Conservation (phyloP, 1,140 invertebrate species). For the Paralvinella palmiformis region DNA sequence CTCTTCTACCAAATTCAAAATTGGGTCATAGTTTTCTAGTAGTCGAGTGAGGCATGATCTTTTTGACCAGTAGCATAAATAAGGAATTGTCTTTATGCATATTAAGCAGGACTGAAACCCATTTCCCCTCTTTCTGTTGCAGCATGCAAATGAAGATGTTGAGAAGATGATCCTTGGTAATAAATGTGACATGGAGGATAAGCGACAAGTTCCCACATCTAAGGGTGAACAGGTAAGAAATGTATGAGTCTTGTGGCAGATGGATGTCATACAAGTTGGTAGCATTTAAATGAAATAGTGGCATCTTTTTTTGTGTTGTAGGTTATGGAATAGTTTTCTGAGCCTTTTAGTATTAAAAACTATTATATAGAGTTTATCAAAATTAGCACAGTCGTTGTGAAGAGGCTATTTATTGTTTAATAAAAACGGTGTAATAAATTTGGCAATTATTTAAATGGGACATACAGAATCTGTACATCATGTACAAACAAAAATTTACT, state of each 20-base stretch:
- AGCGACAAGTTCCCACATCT: slow-evolving; percentile 79
- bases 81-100: too few species aligned
- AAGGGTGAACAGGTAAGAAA: slow-evolving; percentile 58
- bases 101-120: too few species aligned
- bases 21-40: too few species aligned
- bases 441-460: too few species aligned
- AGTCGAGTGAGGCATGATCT: too few species aligned
- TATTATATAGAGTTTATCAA: background rate
- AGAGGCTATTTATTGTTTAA: background rate
- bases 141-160: slow-evolving; percentile 99
- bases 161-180: slow-evolving; percentile 99
- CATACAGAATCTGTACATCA: too few species aligned
- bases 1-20: too few species aligned
- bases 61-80: too few species aligned
- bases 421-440: background rate
- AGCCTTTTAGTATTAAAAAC: background rate
- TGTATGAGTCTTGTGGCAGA: background rate
- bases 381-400: background rate
- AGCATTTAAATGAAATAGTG: background rate
- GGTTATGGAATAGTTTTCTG: too few species aligned
- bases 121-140: too few species aligned
- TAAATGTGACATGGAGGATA: slow-evolving; percentile 99
- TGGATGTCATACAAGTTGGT: background rate
- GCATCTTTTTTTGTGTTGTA: background rate
- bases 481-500: too few species aligned